Evolutionary conservation across 2,113 vertebrate species (phyloP).

Genomic region (Phrynosoma blainvillii): DNA sequence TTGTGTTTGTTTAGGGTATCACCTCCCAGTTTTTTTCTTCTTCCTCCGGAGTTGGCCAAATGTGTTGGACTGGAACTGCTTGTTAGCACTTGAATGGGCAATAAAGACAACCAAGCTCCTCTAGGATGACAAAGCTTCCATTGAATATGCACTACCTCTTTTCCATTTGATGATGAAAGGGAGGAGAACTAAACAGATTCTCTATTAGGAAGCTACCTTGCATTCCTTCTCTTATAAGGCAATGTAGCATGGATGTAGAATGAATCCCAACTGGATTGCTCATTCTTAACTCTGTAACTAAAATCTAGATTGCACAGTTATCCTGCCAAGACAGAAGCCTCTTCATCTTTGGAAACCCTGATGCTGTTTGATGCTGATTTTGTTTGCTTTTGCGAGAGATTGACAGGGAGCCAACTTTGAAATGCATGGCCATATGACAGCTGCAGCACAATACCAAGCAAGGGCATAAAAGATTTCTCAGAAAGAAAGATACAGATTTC

Average conservation of each 20-base stretch:
- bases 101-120: too few relatives aligned
- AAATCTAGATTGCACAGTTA: constrained; percentile 4
- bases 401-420: constrained; percentile 39
- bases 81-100: too few relatives aligned
- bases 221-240: not conserved
- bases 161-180: not conserved
- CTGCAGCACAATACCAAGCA: constrained; percentile 25
- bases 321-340: constrained; percentile 7
- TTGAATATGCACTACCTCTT: not conserved
- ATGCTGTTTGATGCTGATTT: constrained; percentile 7
- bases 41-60: too few relatives aligned
- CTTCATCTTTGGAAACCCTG: not conserved
- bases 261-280: not conserved
- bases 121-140: too few relatives aligned
- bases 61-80: too few relatives aligned
- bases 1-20: too few relatives aligned
- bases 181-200: too few relatives aligned
- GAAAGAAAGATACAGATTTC: constrained; percentile 37
- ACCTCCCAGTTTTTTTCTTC: too few relatives aligned
- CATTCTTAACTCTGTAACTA: not conserved
- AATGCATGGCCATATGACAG: constrained; percentile 14
- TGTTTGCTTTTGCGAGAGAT: constrained; percentile 27
- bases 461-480: constrained; percentile 45
- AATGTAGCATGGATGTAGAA: not conserved
- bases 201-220: too few relatives aligned